These are phyloP conservation scores for Gerris lacustris DNA, from an alignment of 2,888 invertebrate species.

Conservation along the genomic window DNA sequence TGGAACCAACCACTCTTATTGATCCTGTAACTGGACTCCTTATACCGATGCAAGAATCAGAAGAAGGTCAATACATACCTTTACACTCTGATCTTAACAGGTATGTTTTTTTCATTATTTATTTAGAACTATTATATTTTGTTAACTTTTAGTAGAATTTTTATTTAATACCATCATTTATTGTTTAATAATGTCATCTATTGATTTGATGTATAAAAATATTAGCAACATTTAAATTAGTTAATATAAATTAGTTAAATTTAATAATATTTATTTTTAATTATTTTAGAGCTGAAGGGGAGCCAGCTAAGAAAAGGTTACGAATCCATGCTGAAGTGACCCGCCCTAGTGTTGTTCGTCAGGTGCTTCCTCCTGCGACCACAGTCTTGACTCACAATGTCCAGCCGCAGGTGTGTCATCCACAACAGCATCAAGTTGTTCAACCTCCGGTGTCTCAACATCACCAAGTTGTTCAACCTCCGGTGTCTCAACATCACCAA, in stretches of 20 bases:
- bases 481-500: slow-evolving; percentile 25
- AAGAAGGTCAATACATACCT: slow-evolving; percentile 55
- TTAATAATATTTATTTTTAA: too few relatives aligned
- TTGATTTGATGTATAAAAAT: too few relatives aligned
- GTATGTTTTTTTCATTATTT: slow-evolving; percentile 9
- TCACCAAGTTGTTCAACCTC: slow-evolving; percentile 31
- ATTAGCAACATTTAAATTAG: too few relatives aligned
- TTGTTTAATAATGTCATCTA: too few relatives aligned
- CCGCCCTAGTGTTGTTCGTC: slow-evolving; percentile 23
- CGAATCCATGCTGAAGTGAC: slow-evolving; percentile 16
- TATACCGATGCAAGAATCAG: slow-evolving; percentile 55
- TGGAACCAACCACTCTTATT: slow-evolving; percentile 53
- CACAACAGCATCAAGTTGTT: slow-evolving; percentile 10
- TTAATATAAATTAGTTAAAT: too few relatives aligned
- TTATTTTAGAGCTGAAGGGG: slow-evolving; percentile 14
- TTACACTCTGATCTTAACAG: slow-evolving; percentile 33
- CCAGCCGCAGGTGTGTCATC: slow-evolving; percentile 30
- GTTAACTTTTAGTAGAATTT: neutral
- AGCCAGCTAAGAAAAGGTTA: slow-evolving; percentile 27
- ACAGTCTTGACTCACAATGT: slow-evolving; percentile 30
- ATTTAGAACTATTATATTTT: neutral
- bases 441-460: slow-evolving; percentile 14
- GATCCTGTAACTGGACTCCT: slow-evolving; percentile 63
- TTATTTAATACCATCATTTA: neutral
- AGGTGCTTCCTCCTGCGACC: slow-evolving; percentile 25